Conservation (phyloP, 2,113 vertebrate genomes). For the Merops nubicus region DNA sequence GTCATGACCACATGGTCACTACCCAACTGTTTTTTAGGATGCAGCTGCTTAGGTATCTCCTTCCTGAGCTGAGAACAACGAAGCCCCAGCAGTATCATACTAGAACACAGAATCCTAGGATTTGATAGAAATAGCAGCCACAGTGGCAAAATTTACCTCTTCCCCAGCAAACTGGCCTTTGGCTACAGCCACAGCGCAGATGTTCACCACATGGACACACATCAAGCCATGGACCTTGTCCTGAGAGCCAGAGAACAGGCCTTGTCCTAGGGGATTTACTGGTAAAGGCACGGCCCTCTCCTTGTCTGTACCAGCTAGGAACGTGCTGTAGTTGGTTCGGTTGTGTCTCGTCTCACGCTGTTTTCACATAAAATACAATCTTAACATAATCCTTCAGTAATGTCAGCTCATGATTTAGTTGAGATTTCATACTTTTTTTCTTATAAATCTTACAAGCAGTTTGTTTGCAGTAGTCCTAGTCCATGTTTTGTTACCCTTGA, state of each 20-base stretch:
- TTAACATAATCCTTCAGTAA: not conserved
- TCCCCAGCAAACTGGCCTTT: not conserved
- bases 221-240: not conserved
- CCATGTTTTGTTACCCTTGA: not conserved
- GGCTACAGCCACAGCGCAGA: not conserved
- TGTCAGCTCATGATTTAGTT: not conserved
- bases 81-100: not conserved
- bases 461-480: not conserved
- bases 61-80: not conserved
- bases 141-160: not conserved
- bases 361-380: not conserved
- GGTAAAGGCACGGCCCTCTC: not conserved
- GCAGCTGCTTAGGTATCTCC: not conserved
- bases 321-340: not conserved
- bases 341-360: not conserved
- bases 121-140: not conserved
- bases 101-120: not conserved
- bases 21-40: not conserved
- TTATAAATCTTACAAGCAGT: not conserved
- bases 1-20: not conserved
- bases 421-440: not conserved
- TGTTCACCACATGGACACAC: not conserved
- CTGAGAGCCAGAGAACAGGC: not conserved
- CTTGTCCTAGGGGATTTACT: not conserved
- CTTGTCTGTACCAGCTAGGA: not conserved